Base-by-base conservation (phyloP, 2,888 invertebrate genomes). In the Torymus auratus region DNA sequence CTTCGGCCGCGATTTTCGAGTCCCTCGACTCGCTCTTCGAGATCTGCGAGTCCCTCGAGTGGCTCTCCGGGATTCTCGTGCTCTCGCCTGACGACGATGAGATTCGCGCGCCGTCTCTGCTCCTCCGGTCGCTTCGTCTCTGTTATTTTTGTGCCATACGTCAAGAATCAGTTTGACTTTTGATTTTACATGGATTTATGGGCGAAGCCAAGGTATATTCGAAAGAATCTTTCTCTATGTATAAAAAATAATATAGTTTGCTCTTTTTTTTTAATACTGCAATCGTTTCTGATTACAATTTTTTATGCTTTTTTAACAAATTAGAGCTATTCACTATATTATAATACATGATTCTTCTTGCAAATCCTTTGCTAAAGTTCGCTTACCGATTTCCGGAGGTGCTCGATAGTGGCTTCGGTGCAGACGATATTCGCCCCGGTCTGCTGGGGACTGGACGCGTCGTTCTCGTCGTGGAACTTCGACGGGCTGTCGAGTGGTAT, bases 351-450 rank as follows among this genome's bases (percentile, higher is more conserved):
- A 41, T 41, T 41, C 7, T 7, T 7, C 1, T 41, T 7, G 7
- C 7, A 10, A 41, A 41, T 41, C 41, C 41, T 41, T 41, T 1
- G 41, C 7, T 41, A 41, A 41, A 23, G 15, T n/a, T 7, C 11
- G 62, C 79, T 53, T 13, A 82, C 81, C 58, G 81, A 76, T 74
- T 50, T 81, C 2, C 81, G 28, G 53, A 86, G 87, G 56, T 89
- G 87, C 83, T 91, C 91, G 71, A 91, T 91, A n/a, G 89, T 89
- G 0, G 86, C 91, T 76, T 91, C 87, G 23, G 90, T 91, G 70
- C 84, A 84, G 20, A 91, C 86, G 71, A 89, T 89, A 17, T 83
- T 88, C 2, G 82, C 85, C 65, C 82, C 84, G 0, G 72, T 77
- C 68, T 82, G 81, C 68, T 80, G 84, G 0, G 84, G 87, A 65